These are phyloP conservation scores for Phainopepla nitens DNA, from an alignment of 2,113 vertebrate genomes.

Conservation along the genomic window DNA sequence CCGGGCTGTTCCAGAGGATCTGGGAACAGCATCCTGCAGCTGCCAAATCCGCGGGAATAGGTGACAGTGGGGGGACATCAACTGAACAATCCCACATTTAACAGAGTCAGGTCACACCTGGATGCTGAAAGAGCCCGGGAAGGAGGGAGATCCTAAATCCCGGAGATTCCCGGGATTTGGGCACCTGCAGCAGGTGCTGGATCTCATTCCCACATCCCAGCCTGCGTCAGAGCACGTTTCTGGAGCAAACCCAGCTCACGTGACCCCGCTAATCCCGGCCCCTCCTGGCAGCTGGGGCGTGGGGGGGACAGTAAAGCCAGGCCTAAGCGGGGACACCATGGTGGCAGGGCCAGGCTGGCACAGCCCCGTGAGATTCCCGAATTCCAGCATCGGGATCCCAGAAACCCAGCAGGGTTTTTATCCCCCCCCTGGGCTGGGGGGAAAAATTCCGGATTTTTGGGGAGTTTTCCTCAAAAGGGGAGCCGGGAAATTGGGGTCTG, in stretches of 20 bases:
- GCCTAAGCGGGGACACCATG: rapidly evolving
- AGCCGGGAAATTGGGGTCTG: rapidly evolving
- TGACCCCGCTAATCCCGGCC: neutral
- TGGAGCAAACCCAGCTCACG: neutral
- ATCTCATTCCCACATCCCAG: neutral
- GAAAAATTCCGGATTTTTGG: neutral
- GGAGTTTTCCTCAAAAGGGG: rapidly evolving
- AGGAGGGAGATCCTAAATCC: neutral
- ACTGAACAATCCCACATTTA: rapidly evolving
- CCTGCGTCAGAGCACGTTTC: neutral
- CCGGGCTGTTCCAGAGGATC: rapidly evolving
- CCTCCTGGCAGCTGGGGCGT: rapidly evolving
- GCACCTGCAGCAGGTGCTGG: neutral
- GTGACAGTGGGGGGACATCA: rapidly evolving
- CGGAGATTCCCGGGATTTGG: neutral
- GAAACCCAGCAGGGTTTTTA: rapidly evolving
- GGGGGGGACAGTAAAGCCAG: neutral
- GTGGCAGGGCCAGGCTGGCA: neutral
- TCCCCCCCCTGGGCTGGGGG: too few species aligned
- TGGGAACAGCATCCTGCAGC: neutral
- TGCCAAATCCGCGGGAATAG: neutral
- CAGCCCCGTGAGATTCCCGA: rapidly evolving
- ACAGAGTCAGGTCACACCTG: rapidly evolving
- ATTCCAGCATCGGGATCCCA: neutral
- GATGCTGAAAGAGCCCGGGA: neutral